Conservation (phyloP, 1,140 invertebrate genomes). For the Anastrepha ludens region DNA sequence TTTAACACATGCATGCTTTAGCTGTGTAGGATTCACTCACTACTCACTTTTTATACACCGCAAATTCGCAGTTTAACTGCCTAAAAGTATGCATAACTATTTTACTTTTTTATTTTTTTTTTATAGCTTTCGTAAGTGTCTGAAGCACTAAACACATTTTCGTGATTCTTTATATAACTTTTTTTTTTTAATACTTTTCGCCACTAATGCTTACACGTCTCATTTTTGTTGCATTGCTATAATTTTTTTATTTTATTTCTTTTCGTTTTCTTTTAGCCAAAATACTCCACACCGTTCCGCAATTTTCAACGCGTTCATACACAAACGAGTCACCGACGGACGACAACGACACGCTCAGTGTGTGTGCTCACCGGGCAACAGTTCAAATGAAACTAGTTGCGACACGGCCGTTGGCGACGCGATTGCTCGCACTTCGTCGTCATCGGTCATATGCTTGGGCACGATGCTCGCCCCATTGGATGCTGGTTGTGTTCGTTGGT, state of each 20-base stretch:
- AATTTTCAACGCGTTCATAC: conserved; percentile 29
- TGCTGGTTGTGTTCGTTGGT: conserved; percentile 7
- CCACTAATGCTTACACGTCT: not conserved
- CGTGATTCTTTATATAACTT: not conserved
- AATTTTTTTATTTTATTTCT: not conserved
- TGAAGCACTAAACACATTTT: not conserved
- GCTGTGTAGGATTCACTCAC: not conserved
- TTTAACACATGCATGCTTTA: not conserved
- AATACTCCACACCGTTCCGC: not conserved
- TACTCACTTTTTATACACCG: not conserved
- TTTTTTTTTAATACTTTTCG: not conserved
- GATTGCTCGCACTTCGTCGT: conserved; percentile 15
- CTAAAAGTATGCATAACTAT: conserved; percentile 17
- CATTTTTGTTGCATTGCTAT: not conserved
- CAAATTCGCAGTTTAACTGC: not conserved
- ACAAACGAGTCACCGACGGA: conserved; percentile 23
- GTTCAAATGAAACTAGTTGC: conserved; percentile 52
- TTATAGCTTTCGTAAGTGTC: too few relatives aligned
- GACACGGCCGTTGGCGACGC: conserved; percentile 31
- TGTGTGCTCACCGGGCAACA: conserved; percentile 44
- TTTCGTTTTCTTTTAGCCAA: not conserved
- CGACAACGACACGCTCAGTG: not conserved
- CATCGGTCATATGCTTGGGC: not conserved
- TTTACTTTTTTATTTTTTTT: too few relatives aligned
- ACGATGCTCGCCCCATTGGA: conserved; percentile 17